These are phyloP conservation scores for Zaprionus davidi DNA, from an alignment of 1,140 invertebrate genomes.

Conservation along the genomic window DNA sequence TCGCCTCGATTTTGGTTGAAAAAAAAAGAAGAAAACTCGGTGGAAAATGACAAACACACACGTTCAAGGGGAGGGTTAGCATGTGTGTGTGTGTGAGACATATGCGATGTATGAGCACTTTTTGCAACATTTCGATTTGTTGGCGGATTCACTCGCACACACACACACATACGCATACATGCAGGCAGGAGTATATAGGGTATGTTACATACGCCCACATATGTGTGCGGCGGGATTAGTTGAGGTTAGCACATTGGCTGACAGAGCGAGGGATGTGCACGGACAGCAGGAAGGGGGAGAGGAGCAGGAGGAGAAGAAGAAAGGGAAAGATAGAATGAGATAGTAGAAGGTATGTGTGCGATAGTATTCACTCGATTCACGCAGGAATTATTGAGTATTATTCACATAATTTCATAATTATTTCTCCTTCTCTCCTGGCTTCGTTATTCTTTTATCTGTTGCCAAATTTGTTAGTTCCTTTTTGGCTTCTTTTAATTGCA, in stretches of 20 bases:
- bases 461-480: conserved; percentile 2
- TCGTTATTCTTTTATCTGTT: conserved; percentile 12
- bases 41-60: conserved; percentile 55
- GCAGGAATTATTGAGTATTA: background rate
- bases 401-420: background rate
- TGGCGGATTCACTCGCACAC: conserved; percentile 57
- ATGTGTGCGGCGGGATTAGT: conserved; percentile 67
- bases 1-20: conserved; percentile 54
- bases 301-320: background rate
- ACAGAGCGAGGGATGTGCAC: background rate
- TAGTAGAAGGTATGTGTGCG: background rate
- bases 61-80: conserved; percentile 47
- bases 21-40: conserved; percentile 40
- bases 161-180: conserved; percentile 30
- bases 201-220: conserved; percentile 61
- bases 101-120: conserved; percentile 73
- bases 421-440: background rate
- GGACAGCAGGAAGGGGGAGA: background rate
- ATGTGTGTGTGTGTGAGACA: conserved; percentile 50
- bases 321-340: background rate
- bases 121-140: conserved; percentile 83
- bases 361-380: background rate
- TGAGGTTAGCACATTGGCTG: conserved; percentile 66
- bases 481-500: conserved; percentile 6
- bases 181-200: conserved; percentile 34